Evolutionary conservation across 2,888 invertebrate genomes (phyloP).

Genomic region (Nomada fabriciana): DNA sequence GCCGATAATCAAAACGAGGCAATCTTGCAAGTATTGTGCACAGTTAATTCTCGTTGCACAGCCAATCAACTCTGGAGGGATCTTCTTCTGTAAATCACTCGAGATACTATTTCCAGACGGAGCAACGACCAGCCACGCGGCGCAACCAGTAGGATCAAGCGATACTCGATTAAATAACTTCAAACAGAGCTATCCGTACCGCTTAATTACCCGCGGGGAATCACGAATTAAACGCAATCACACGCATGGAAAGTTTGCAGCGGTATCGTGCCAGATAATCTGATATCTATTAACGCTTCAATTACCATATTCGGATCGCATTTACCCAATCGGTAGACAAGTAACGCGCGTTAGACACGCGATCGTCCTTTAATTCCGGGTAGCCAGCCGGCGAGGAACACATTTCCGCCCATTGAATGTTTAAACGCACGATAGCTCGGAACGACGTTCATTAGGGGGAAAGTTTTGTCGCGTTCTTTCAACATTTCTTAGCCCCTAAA

Average conservation of each 20-base stretch:
- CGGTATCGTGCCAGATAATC: slow-evolving; percentile 50
- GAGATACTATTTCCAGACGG: not conserved
- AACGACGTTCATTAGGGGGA: not conserved
- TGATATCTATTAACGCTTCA: slow-evolving; percentile 58
- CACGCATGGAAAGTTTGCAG: slow-evolving; percentile 42
- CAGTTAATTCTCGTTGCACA: not conserved
- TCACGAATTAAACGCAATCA: slow-evolving; percentile 51
- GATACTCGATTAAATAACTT: slow-evolving; percentile 17
- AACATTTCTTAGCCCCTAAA: not conserved
- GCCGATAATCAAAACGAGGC: not conserved
- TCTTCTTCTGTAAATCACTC: not conserved
- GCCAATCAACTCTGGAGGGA: not conserved
- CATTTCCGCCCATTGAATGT: not conserved
- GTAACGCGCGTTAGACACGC: slow-evolving; percentile 40
- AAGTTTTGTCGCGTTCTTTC: not conserved
- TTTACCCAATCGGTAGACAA: slow-evolving; percentile 44
- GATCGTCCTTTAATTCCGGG: slow-evolving; percentile 27
- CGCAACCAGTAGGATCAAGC: not conserved
- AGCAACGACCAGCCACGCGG: not conserved
- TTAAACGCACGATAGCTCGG: not conserved
- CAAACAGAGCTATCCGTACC: not conserved
- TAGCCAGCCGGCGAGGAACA: not conserved
- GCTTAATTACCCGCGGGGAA: slow-evolving; percentile 49
- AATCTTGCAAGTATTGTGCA: not conserved
- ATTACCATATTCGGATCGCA: slow-evolving; percentile 53